Base-by-base conservation (phyloP, 2,888 invertebrate species). In the Molanna angustata region DNA sequence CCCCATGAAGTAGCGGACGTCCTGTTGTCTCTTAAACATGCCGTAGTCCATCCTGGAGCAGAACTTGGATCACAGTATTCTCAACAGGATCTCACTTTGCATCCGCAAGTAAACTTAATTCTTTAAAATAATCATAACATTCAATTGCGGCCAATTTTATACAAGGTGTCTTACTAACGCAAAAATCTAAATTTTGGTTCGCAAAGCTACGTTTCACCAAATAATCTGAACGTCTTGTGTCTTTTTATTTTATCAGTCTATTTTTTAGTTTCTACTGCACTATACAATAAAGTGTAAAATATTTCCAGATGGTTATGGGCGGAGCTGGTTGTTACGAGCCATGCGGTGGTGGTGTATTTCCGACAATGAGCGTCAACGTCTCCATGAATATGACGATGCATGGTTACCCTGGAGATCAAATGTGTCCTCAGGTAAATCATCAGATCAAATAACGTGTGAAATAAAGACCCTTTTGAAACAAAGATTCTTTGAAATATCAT, bases 331-430 rank as follows among this genome's bases (percentile, higher is more conserved):
- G 76, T 67, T 77, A 77, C 66, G 76, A 77, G 64, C 74, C 76
- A 35, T 58, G 56, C 32, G 70, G 67, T 58, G 62, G 21, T 60
- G 62, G 57, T 62, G 61, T 88, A 59, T 91, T 91, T 68, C 93
- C 94, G 52, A 89, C 93, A 64, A 95, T 96, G 95, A 93, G 92
- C 65, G 94, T 96, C 61, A 96, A 96, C 67, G 94, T 96, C 0
- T 91, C 90, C 62, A 96, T 96, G 95, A 95, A 94, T 70, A 96
- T 96, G 95, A 95, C 95, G 52, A 94, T 95, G 88, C 93, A 93
- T 61, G 86, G 85, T 1, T 86, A 85, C 62, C 80, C 80, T 1
- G 73, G 80, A 0, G 83, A 83, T 59, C 78, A 84, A 62, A 71
- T 81, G 1, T 87, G 86, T 65, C 84, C 87, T 4, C 87, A 86